phyloP scores from a whole-genome alignment of 2,797 vertebrate genomes.

The Podarcis siculus region DNA sequence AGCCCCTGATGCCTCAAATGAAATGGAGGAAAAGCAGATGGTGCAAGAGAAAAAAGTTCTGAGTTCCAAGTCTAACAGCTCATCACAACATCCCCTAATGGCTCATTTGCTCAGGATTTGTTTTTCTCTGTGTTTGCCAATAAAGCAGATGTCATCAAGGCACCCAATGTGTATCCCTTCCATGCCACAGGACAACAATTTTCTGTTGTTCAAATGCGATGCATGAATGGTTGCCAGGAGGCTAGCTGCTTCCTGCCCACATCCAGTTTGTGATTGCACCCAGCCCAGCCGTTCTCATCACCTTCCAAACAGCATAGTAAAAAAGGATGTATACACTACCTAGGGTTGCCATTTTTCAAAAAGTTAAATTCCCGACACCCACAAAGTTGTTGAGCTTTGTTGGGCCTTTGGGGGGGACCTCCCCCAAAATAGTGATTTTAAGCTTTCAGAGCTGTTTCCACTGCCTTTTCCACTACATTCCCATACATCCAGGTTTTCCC shows the following conservation, averaged over 20 bases:
- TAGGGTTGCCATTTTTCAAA: background rate
- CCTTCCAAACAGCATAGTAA: background rate
- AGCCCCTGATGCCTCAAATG: background rate
- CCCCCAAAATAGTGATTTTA: too few species aligned
- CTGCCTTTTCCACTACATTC: too few species aligned
- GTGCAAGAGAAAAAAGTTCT: slow-evolving; percentile 1
- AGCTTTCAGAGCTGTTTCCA: too few species aligned
- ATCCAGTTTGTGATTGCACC: background rate
- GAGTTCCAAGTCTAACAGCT: slow-evolving; percentile 17
- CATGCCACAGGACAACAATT: background rate
- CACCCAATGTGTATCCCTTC: background rate
- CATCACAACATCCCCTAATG: background rate
- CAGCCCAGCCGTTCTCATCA: background rate
- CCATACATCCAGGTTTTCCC: too few species aligned
- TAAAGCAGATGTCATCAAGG: background rate
- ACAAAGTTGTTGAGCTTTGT: too few species aligned
- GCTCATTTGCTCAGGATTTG: slow-evolving; percentile 16
- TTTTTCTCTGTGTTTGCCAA: background rate
- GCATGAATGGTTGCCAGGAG: background rate
- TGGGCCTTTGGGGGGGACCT: too few species aligned
- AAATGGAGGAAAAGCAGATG: background rate
- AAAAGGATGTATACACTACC: background rate
- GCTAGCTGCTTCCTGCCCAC: background rate
- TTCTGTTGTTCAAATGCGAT: background rate
- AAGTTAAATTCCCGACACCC: too few species aligned